Base-by-base conservation (phyloP, 2,113 vertebrate species). In the Columba janthina region DNA sequence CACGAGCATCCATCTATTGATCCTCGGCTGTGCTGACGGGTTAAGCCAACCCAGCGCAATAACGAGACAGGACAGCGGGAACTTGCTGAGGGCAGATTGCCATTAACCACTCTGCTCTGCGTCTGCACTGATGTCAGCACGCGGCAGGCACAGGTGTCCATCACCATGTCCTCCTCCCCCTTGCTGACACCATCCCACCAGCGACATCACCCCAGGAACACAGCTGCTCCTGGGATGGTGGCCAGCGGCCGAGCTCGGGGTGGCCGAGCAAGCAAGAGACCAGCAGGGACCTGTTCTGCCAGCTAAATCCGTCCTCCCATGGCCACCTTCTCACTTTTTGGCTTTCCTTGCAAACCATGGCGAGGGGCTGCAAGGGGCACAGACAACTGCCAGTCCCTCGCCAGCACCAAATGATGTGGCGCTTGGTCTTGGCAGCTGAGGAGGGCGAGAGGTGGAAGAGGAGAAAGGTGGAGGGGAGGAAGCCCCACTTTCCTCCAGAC, bases 1-100 rank as follows among this genome's bases (percentile, higher is more conserved):
- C n/a, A 3, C 22, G 66, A 86, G 67, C 92, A 69, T 80, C 83
- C 90, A 90, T 88, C 90, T 78, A 96, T 96, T 53, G 93, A 94
- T 92, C 57, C 62, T 71, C 3, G 11, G 60, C 58, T 19, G 3
- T 2, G 5, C 44, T 31, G 81, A 10, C 29, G 42, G 40, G 91
- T 50, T 66, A 53, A 96, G 88, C 75, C 77, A 83, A 12, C 75
- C 56, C 73, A 29, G 82, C 0, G 21, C 92, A 50, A 56, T 85
- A 81, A 89, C 5, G 29, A 71, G 79, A 70, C 58, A 28, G 84
- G 79, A 40, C 3, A 76, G 51, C 12, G 32, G 82, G 84, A 65
- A 20, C 84, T 65, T 6, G 86, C 90, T 78, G 78, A 57, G 60
- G 78, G 84, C 88, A 69, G 40, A 76, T 57, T 44, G 85, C 62